Evolutionary conservation across 1,140 invertebrate genomes (phyloP), one percentile per base, ranked within the genome.

Genomic region (Elymnias hypermnestra): DNA sequence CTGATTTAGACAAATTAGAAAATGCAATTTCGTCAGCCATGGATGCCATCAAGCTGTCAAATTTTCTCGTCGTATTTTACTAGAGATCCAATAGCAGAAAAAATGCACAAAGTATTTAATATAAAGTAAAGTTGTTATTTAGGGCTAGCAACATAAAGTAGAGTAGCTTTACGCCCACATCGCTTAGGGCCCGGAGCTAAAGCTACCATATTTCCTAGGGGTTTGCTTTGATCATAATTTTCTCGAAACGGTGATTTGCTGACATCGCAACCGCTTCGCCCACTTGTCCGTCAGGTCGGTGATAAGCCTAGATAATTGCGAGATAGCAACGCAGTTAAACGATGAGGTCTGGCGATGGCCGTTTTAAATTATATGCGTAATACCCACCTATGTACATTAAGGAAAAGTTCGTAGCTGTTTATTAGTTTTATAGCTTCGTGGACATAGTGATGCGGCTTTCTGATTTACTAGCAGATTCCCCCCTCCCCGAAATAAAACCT

Each of bases 231-330:
- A 44, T 43, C 52, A 62, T 65, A 65, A 69, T 65, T 63, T 61
- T 51, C 57, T 54, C 52, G 57, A 61, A 63, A 53, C 60, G 37
- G 35, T 49, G 57, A 44, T 65, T 61, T 65, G 58, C 61, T 57
- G 62, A 63, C 63, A 40, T 49, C 33, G 54, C 50, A 56, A 58
- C 56, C 51, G 43, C 39, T 22, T 45, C 61, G 48, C 58, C 54
- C 58, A 57, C 46, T 48, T 53, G 41, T 39, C 50, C 46, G 43
- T 49, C 50, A 39, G 36, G 6, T 25, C 44, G 14, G 29, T 62
- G 62, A 65, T 61, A 65, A 57, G 51, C 44, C 31, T 36, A 62
- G 62, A 63, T 63, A 66, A 59, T 55, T 66, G 53, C 46, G 38
- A 57, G 62, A 64, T 65, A 65, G 50, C 49, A 22, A 28, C 39